A percentile compares a stretch with the other conserved stretches of the same genome.
Conservation (phyloP, 2,888 invertebrate genomes). For the Drosophila lacicola region DNA sequence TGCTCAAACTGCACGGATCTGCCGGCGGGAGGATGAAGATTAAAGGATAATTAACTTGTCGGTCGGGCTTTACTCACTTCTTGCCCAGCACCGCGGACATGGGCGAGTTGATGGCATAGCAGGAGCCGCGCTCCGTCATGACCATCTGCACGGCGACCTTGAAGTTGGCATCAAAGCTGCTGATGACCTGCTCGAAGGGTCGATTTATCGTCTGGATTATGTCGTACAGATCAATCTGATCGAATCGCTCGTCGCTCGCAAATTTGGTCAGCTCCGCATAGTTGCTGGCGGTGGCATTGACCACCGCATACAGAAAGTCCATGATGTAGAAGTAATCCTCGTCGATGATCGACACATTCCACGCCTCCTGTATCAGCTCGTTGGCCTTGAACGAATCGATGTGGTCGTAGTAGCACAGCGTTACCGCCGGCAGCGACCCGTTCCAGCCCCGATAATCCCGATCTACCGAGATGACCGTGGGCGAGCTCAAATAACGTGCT, state of each 20-base stretch:
- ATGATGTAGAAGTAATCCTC: constrained; percentile 85
- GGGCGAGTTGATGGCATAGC: constrained; percentile 88
- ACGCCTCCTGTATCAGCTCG: constrained; percentile 80
- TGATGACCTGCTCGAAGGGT: constrained; percentile 77
- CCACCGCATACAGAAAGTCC: constrained; percentile 85
- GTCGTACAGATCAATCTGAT: constrained; percentile 84
- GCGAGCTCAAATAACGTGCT: constrained; percentile 76
- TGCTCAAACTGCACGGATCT: constrained; percentile 60
- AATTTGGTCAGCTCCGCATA: constrained; percentile 84
- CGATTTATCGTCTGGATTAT: constrained; percentile 73
- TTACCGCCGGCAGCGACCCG: constrained; percentile 83
- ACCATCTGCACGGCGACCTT: constrained; percentile 82
- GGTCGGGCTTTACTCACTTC: constrained; percentile 50
- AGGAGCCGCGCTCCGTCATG: constrained; percentile 89
- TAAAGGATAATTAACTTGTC: background rate
- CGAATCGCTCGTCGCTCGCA: constrained; percentile 84
- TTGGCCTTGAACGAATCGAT: constrained; percentile 81
- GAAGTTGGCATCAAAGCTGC: constrained; percentile 72
- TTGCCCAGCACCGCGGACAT: constrained; percentile 75
- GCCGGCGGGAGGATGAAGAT: background rate
- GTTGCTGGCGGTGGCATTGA: constrained; percentile 85
- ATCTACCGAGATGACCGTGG: constrained; percentile 84
- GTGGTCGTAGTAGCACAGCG: constrained; percentile 83
- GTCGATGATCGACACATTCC: constrained; percentile 85
- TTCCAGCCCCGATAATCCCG: constrained; percentile 84